Percentiles rank a stretch among this genome's conserved stretches.
These are phyloP conservation scores for Pyrochroa serraticornis DNA, from an alignment of 2,888 invertebrate genomes.

Conservation along the genomic window DNA sequence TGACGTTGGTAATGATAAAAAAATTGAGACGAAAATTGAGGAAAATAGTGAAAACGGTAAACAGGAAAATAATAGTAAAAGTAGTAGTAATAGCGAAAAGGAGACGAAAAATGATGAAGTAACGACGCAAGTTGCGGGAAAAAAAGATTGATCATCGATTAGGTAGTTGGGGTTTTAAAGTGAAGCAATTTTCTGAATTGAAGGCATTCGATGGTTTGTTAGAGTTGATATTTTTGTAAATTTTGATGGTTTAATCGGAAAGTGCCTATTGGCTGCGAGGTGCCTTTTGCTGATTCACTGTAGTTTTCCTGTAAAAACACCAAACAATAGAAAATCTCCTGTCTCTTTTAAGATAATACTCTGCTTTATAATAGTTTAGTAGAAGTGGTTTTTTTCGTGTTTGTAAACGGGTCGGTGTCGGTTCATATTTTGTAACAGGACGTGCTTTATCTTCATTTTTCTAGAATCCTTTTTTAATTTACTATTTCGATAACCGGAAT, in stretches of 20 bases:
- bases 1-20: slow-evolving; percentile 28
- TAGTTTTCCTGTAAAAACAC: slow-evolving; percentile 9
- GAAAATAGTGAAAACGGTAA: slow-evolving; percentile 11
- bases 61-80: slow-evolving; percentile 1
- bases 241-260: slow-evolving; percentile 7
- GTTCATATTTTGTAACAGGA: slow-evolving; percentile 26
- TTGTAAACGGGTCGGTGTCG: slow-evolving; percentile 30
- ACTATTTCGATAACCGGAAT: no score
- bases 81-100: background rate
- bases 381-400: slow-evolving; percentile 25
- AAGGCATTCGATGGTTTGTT: no score
- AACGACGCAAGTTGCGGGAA: no score
- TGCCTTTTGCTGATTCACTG: slow-evolving; percentile 34
- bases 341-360: slow-evolving; percentile 34
- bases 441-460: slow-evolving; percentile 1
- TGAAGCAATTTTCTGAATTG: background rate
- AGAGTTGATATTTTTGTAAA: background rate
- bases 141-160: no score
- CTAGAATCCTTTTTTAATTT: background rate
- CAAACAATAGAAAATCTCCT: slow-evolving; percentile 32
- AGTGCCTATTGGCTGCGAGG: slow-evolving; percentile 35
- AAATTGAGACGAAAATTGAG: background rate
- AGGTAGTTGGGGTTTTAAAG: no score
- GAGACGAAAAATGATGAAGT: background rate
- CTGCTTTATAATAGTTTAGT: slow-evolving; percentile 28